Evolutionary conservation across 1,140 invertebrate species (phyloP), one percentile per base, ranked within the genome.

Genomic region (Lerema accius): DNA sequence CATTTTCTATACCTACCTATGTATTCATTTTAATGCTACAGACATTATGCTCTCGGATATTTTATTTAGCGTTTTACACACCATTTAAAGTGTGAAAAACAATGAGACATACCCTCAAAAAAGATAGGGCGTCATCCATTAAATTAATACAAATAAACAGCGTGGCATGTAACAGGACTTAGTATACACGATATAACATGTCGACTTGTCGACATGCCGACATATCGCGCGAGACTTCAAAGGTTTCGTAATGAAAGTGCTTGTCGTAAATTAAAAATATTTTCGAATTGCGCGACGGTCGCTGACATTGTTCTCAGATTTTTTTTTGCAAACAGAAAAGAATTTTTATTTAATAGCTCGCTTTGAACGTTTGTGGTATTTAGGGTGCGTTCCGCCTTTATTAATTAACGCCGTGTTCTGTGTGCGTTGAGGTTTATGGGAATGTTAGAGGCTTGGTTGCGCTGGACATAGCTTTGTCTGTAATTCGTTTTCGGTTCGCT

Each of bases 241-340:
- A 80, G 64, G 51, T 58, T 37, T 35, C 56, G 68, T 76, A 77
- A 79, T 75, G 74, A 79, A 74, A 81, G 68, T 66, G 63, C 40
- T 69, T 66, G 50, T 40, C 63, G 65, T 73, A 74, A 76, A 81
- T 81, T 78, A 73, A 79, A 79, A 81, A 77, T 81, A 78, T 79
- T 81, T 75, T 69, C 69, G 75, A 77, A 74, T 71, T 70, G 71
- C 67, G 66, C 60, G 26, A 26, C 59, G 63, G 69, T 62, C 56
- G 49, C 55, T 49, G 32, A 69, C 66, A 69, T 69, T 69, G 60
- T 69, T 69, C 65, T 69, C 59, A 15, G 60, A 56, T 69, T 63
- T 65, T 69, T 63, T 65, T 48, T 67, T 37, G 46, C 39, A 28
- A 48, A 32, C 63, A 63, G 42, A 66, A 70, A 66, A 61, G 55